A percentile compares a stretch with the other conserved stretches of the same genome.
These are phyloP conservation scores for Charadrius vociferus DNA, from an alignment of 2,113 vertebrate species.

Conservation along the genomic window DNA sequence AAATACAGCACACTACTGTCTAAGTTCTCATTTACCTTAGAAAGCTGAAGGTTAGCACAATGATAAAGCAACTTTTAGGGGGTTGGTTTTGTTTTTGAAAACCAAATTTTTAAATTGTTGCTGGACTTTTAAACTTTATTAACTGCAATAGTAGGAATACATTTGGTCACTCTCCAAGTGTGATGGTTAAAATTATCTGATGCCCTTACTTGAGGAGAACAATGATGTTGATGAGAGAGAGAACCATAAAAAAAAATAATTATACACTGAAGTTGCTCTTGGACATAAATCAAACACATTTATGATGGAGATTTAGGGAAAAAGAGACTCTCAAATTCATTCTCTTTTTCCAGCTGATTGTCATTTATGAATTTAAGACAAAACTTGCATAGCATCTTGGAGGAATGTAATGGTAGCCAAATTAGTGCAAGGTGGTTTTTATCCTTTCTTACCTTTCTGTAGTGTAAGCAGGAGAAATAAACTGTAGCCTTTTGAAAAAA, in stretches of 20 bases:
- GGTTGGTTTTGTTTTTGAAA: not conserved
- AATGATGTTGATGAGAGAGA: not conserved
- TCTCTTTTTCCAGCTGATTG: not conserved
- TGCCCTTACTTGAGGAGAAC: not conserved
- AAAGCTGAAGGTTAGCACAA: not conserved
- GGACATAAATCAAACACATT: not conserved
- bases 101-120: not conserved
- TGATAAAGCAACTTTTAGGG: not conserved
- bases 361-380: accelerated
- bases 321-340: not conserved
- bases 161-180: not conserved
- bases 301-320: not conserved
- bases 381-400: not conserved
- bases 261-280: not conserved
- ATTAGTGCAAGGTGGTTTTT: not conserved
- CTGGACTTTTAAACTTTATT: not conserved
- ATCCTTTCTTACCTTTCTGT: not conserved
- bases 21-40: not conserved
- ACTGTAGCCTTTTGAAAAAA: not conserved
- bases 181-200: not conserved
- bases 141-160: not conserved
- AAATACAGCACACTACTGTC: constrained; percentile 10
- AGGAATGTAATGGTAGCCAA: not conserved
- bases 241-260: not conserved
- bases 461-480: not conserved